A percentile compares a stretch with the other conserved stretches of the same genome.
These are phyloP conservation scores for Mus spicilegus DNA, from an alignment of 2,113 vertebrate genomes.

Conservation along the genomic window DNA sequence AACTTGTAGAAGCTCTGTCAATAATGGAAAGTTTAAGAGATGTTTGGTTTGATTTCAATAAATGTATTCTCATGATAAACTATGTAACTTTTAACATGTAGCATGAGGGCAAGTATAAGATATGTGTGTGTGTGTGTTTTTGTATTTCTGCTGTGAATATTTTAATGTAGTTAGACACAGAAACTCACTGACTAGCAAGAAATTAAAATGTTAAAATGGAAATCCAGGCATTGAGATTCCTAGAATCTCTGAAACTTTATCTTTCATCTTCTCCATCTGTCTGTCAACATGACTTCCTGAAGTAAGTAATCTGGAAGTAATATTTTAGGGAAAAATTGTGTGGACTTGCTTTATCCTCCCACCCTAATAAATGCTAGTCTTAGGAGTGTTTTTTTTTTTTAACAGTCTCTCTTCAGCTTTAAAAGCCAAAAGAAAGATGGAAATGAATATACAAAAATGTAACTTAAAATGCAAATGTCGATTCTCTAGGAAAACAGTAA, in stretches of 20 bases:
- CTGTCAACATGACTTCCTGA: constrained; percentile 67
- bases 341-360: neutral
- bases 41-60: constrained; percentile 49
- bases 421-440: constrained; percentile 80
- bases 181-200: constrained; percentile 58
- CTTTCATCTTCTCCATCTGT: constrained; percentile 59
- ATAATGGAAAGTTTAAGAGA: constrained; percentile 43
- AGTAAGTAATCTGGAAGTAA: constrained; percentile 76
- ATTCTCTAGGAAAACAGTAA: constrained; percentile 60
- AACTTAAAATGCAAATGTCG: constrained; percentile 88
- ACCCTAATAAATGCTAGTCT: constrained; percentile 67
- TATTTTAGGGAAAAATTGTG: constrained; percentile 76
- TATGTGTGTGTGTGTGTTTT: neutral
- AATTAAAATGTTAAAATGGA: constrained; percentile 70
- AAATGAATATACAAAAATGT: constrained; percentile 76
- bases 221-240: constrained; percentile 74
- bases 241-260: constrained; percentile 74
- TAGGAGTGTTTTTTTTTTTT: constrained; percentile 74
- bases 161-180: constrained; percentile 55
- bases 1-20: constrained; percentile 37
- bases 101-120: constrained; percentile 36
- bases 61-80: constrained; percentile 63
- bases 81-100: constrained; percentile 50
- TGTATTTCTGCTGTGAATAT: neutral
- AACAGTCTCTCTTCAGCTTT: constrained; percentile 78